Conservation (phyloP, 2,888 invertebrate species). For the Abrostola triplasia region DNA sequence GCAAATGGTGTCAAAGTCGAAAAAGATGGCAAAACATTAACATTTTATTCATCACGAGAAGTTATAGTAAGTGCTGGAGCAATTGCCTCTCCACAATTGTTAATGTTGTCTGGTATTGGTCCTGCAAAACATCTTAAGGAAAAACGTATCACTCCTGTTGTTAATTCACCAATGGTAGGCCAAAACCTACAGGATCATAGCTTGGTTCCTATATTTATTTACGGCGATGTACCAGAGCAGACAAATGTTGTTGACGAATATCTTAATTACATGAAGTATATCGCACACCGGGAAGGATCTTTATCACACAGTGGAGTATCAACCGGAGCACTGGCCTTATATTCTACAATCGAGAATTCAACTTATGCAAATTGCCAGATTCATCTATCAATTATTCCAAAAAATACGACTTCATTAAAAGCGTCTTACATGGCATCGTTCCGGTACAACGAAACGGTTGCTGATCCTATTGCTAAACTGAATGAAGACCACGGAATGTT, state of each 20-base stretch:
- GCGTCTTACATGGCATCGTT: conserved; percentile 10
- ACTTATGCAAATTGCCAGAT: conserved; percentile 32
- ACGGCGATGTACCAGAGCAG: conserved; percentile 21
- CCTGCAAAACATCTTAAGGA: conserved; percentile 65
- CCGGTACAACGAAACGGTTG: conserved; percentile 22
- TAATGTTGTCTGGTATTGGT: conserved; percentile 80
- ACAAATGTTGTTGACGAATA: conserved; percentile 8
- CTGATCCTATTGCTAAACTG: conserved; percentile 21
- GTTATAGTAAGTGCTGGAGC: conserved; percentile 77
- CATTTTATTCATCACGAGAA: conserved; percentile 55
- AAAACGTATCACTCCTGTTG: conserved; percentile 63
- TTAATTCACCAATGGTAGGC: conserved; percentile 73
- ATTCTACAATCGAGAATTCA: conserved; percentile 23
- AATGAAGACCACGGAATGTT: conserved; percentile 21
- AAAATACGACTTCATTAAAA: conserved; percentile 21
- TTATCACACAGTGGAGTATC: conserved; percentile 17
- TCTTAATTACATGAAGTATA: conserved; percentile 27
- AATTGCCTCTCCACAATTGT: conserved; percentile 74
- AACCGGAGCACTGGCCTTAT: conserved; percentile 31
- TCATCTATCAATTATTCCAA: conserved; percentile 13
- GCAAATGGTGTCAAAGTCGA: conserved; percentile 46
- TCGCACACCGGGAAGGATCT: conserved; percentile 23
- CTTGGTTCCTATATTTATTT: conserved; percentile 27
- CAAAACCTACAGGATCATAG: conserved; percentile 78
- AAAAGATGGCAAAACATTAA: conserved; percentile 11